A percentile compares a stretch with the other conserved stretches of the same genome.
phyloP scores from a whole-genome alignment of 2,113 vertebrate genomes.

The Phoenicopterus ruber region DNA sequence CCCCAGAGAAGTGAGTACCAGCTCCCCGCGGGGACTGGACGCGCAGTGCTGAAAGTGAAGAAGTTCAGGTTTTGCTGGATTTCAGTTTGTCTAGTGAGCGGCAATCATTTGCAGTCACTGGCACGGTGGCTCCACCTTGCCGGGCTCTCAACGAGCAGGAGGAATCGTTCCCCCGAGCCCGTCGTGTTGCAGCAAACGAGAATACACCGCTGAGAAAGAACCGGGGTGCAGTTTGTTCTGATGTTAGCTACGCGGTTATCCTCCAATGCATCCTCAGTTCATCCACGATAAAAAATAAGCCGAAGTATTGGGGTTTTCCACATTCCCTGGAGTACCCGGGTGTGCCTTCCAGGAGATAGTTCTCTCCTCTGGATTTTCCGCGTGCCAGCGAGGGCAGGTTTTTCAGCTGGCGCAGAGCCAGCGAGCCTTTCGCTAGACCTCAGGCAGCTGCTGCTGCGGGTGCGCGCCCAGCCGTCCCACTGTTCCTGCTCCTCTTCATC shows the following conservation, averaged over 20 bases:
- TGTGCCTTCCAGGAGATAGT: neutral
- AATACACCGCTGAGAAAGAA: rapidly evolving
- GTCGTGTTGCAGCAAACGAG: rapidly evolving
- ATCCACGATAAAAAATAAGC: rapidly evolving
- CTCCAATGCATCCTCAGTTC: rapidly evolving
- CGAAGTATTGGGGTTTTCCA: neutral
- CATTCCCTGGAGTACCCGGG: neutral
- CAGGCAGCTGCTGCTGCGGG: neutral
- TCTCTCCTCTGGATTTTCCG: neutral
- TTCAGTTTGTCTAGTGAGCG: neutral
- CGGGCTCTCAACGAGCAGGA: neutral
- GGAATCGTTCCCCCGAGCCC: rapidly evolving
- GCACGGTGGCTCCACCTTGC: rapidly evolving
- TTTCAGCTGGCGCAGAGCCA: neutral
- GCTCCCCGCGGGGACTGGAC: neutral
- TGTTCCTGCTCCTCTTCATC: neutral
- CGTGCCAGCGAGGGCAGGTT: neutral
- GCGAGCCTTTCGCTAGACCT: neutral
- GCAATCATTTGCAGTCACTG: rapidly evolving
- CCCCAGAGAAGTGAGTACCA: neutral
- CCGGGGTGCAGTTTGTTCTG: rapidly evolving
- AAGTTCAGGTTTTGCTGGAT: neutral
- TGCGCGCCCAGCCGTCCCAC: rapidly evolving
- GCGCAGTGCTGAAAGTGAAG: rapidly evolving
- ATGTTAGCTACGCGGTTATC: rapidly evolving